Base-by-base conservation (phyloP, 2,888 invertebrate genomes). In the Athripsodes cinereus region DNA sequence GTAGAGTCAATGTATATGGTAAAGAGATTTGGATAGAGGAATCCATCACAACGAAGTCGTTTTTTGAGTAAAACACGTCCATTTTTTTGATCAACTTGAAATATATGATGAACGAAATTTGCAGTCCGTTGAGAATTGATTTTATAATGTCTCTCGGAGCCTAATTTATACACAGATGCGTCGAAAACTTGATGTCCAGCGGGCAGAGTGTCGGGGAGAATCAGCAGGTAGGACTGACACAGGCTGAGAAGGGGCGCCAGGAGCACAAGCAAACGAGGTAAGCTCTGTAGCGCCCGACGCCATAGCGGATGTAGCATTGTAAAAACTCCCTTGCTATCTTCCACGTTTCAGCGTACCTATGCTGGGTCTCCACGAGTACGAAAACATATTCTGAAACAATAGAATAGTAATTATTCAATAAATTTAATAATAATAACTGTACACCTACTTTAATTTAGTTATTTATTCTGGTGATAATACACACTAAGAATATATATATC, bases 1-100 rank as follows among this genome's bases (percentile, higher is more conserved):
- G 88, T 88, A 34, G 92, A 92, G 70, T 93, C 92, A 61, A 93
- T 86, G 72, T 91, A 90, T 69, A 92, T 83, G 2, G 91, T 92
- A 71, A 93, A 92, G 57, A 92, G 80, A 67, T 88, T 88, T 0
- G 92, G 92, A 69, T 92, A 92, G 65, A 86, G 85, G 31, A 90
- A 79, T 62, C 91, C 91, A 67, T 90, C 87, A 72, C 92, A 92
- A 68, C 85, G 81, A 13, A 92, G 75, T 55, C 80, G 80, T 67
- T 86, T 85, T 64, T 84, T 81, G 35, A 92, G 75, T n/a, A 83
- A 82, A 57, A 92, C 87, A 64, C 85, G 82, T 16, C 92, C 92
- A 62, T 82, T 84, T 67, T 85, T 85, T 57, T 83, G 81, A 72
- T 89, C 86, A 58, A 93, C 90, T 66, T 82, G 77, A 57, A 92